phyloP scores from a whole-genome alignment of 2,113 vertebrate genomes.

The Pantherophis guttatus region DNA sequence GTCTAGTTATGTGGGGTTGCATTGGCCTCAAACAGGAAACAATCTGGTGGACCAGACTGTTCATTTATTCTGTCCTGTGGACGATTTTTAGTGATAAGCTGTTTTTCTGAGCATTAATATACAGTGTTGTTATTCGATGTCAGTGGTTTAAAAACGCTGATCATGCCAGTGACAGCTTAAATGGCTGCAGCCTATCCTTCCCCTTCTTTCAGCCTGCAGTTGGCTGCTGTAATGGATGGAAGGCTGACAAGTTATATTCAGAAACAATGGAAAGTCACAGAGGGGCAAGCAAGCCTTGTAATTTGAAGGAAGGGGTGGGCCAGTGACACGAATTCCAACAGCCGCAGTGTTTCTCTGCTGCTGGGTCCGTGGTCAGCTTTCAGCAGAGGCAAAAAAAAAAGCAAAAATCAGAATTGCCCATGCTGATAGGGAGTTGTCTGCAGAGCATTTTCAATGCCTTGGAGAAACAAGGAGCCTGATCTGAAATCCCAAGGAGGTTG shows the following conservation, averaged over 20 bases:
- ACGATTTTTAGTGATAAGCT: conserved; percentile 48
- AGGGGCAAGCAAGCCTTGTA: conserved; percentile 52
- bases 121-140: conserved; percentile 66
- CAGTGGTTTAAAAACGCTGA: conserved; percentile 73
- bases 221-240: conserved; percentile 51
- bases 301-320: conserved; percentile 52
- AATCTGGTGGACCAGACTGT: conserved; percentile 30
- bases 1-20: conserved; percentile 16
- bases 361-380: not conserved
- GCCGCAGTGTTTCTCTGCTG: conserved; percentile 41
- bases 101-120: conserved; percentile 60
- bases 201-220: conserved; percentile 51
- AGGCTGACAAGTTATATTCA: conserved; percentile 61
- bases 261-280: conserved; percentile 57
- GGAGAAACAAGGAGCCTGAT: conserved; percentile 45
- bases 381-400: not conserved
- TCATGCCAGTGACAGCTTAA: conserved; percentile 74
- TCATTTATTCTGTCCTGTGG: conserved; percentile 31
- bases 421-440: not conserved
- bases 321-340: conserved; percentile 52
- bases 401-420: not conserved
- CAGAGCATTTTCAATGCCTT: not conserved
- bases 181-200: conserved; percentile 63
- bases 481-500: conserved; percentile 46
- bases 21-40: conserved; percentile 20